phyloP scores from a whole-genome alignment of 2,113 vertebrate genomes.

The Alces alces region DNA sequence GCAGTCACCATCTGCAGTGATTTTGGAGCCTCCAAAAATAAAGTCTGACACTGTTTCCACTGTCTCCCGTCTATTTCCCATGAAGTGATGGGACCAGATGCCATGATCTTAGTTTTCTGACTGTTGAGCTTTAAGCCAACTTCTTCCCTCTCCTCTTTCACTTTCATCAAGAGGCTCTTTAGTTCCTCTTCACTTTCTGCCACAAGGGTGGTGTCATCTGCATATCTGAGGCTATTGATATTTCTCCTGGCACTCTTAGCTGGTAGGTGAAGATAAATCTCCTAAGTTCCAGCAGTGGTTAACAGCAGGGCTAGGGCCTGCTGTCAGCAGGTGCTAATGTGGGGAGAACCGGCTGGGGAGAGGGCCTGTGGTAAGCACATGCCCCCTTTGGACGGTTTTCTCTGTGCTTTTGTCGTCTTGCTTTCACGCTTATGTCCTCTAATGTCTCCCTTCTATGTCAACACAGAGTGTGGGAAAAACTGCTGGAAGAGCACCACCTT shows the following conservation, averaged over 20 bases:
- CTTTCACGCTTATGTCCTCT: neutral
- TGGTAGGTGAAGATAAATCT: neutral
- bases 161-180: too few species aligned
- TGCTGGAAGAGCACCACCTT: neutral
- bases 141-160: too few species aligned
- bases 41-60: too few species aligned
- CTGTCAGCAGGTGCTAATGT: neutral
- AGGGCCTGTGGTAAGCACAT: accelerated
- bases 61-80: too few species aligned
- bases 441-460: neutral
- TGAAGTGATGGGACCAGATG: too few species aligned
- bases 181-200: too few species aligned
- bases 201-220: too few species aligned
- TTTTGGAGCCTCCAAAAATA: too few species aligned
- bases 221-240: too few species aligned
- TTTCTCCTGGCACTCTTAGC: neutral
- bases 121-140: too few species aligned
- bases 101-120: too few species aligned
- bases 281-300: neutral
- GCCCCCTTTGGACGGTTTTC: neutral
- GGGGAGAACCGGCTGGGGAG: accelerated
- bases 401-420: neutral
- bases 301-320: neutral
- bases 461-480: neutral
- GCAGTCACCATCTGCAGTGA: too few species aligned